Conservation (phyloP, 2,113 vertebrate genomes). For the Bujurquina vittata region DNA sequence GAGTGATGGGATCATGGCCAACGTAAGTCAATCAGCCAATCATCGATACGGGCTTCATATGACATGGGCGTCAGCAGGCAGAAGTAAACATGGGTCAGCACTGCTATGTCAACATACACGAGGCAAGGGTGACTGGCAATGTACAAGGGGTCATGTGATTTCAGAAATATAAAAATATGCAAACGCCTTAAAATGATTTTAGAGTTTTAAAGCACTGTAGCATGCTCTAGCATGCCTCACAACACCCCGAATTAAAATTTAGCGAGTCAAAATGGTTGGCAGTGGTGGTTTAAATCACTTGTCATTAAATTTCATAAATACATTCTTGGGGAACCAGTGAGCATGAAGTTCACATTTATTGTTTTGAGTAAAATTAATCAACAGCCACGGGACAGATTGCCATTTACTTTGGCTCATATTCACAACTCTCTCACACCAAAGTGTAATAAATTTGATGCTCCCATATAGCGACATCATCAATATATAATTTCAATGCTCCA, state of each 20-base stretch:
- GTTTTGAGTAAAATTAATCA: not conserved
- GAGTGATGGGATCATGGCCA: not conserved
- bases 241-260: no score
- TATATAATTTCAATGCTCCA: no score
- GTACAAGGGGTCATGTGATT: not conserved
- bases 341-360: not conserved
- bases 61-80: not conserved
- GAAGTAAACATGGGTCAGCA: not conserved
- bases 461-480: no score
- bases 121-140: not conserved
- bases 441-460: no score
- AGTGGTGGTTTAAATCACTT: no score
- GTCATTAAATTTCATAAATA: no score
- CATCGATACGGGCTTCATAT: not conserved
- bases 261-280: no score
- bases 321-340: no score
- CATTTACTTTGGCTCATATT: no score
- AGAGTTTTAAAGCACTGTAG: not conserved
- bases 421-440: no score
- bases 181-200: not conserved
- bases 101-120: not conserved
- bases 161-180: not conserved
- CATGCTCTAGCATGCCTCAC: not conserved
- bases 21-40: not conserved
- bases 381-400: no score